Conservation (phyloP, 2,797 vertebrate species). For the Galagoides demidoff region DNA sequence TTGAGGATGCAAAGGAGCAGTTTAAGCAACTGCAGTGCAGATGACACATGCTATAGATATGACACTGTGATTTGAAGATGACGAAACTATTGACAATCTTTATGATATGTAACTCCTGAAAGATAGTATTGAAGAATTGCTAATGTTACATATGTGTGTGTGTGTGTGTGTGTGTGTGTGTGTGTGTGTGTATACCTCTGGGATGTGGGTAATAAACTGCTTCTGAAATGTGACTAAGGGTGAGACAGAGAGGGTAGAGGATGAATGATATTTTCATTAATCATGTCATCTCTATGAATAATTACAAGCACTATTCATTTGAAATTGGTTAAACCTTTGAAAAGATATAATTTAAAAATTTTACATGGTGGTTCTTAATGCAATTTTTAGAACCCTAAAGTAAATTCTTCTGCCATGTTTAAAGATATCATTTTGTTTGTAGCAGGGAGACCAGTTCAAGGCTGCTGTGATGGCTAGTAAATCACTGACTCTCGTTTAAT, state of each 20-base stretch:
- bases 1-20: slow-evolving; percentile 58
- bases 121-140: slow-evolving; percentile 20
- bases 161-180: not conserved
- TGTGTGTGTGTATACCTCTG: not conserved
- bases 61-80: not conserved
- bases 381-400: slow-evolving; percentile 45
- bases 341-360: slow-evolving; percentile 56
- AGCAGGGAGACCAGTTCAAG: not conserved
- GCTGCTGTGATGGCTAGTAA: not conserved
- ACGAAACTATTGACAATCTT: not conserved
- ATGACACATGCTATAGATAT: not conserved
- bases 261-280: slow-evolving; percentile 46
- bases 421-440: slow-evolving; percentile 7
- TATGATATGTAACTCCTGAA: slow-evolving; percentile 58
- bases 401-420: not conserved
- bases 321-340: slow-evolving; percentile 54
- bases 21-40: slow-evolving; percentile 60
- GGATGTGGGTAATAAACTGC: not conserved
- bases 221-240: not conserved
- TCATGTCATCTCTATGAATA: not conserved
- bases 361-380: not conserved
- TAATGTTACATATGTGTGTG: not conserved
- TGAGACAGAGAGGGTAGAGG: not conserved
- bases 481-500: slow-evolving; percentile 5
- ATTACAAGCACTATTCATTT: slow-evolving; percentile 31